Percentiles rank a stretch among this genome's conserved stretches.
Conservation (phyloP, 2,888 invertebrate genomes). For the Leptinotarsa haldemani region DNA sequence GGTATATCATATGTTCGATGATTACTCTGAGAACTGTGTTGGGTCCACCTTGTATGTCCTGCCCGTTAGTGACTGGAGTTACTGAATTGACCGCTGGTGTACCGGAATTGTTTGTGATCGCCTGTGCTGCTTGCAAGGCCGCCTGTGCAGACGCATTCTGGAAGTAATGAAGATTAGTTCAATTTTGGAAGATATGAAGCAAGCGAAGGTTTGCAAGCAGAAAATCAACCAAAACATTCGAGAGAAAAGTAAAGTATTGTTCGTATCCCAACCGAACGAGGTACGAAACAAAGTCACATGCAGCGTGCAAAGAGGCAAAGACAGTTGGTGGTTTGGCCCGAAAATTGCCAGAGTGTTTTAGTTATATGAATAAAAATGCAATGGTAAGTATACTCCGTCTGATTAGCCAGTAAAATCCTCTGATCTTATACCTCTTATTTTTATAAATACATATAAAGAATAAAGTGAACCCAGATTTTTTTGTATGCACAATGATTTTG, state of each 20-base stretch:
- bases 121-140: constrained; percentile 87
- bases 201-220: constrained; percentile 6
- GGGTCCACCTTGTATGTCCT: constrained; percentile 88
- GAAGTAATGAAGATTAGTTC: constrained; percentile 58
- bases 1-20: constrained; percentile 98
- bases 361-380: no score
- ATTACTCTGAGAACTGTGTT: constrained; percentile 98
- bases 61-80: constrained; percentile 63
- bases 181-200: constrained; percentile 19
- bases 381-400: no score
- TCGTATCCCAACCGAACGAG: no score
- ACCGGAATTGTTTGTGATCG: constrained; percentile 74
- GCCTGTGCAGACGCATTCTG: constrained; percentile 88
- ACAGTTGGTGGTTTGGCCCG: no score
- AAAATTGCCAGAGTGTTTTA: no score
- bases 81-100: constrained; percentile 74
- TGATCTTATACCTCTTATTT: no score
- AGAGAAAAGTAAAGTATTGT: background rate
- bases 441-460: no score
- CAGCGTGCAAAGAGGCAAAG: no score
- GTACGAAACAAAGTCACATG: no score
- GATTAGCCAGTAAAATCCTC: no score
- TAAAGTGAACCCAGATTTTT: no score
- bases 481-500: no score
- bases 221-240: background rate